Base-by-base conservation (phyloP, 2,888 invertebrate genomes). In the Ophraella communa region DNA sequence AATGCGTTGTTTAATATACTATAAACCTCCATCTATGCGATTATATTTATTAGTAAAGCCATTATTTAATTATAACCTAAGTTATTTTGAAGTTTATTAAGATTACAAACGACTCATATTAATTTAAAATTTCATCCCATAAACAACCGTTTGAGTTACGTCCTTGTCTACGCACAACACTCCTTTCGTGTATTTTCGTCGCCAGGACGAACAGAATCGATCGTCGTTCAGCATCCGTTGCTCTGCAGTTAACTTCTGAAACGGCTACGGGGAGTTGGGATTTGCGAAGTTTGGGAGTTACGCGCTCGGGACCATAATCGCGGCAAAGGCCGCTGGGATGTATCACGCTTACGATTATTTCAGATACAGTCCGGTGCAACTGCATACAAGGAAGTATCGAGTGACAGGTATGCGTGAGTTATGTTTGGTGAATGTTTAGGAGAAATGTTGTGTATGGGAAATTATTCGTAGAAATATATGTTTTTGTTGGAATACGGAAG, bases 311-410 rank as follows among this genome's bases (percentile, higher is more conserved):
- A 49, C 27, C 35, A 49, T 35, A n/a, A 39, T 10, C 17, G 44
- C 44, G 53, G 45, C 30, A 33, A 24, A 35, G 44, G 21, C 57
- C 45, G 35, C 53, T 49, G 66, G 61, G 39, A 73, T 73, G 73
- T 73, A 71, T 65, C 73, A 73, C 65, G 71, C 69, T 55, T 67
- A 59, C 59, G 66, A 67, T 52, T 71, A 73, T 65, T 71, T 70
- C 57, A 63, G 68, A 45, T 61, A 68, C 44, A 73, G 67, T 62
- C 73, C 73, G 23, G 59, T 66, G 62, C 52, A 54, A 27, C 30
- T 59, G 30, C 62, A 58, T 58, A 54, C 64, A n/a, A 64, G 67
- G 56, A 57, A 65, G 21, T 62, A 67, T 23, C 49, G 67, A 59
- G 67, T 67, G 54, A 67, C 67, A 67, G 67, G 67, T 67, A 57